Evolutionary conservation across 2,113 vertebrate genomes (phyloP).

Genomic region (Aix galericulata): DNA sequence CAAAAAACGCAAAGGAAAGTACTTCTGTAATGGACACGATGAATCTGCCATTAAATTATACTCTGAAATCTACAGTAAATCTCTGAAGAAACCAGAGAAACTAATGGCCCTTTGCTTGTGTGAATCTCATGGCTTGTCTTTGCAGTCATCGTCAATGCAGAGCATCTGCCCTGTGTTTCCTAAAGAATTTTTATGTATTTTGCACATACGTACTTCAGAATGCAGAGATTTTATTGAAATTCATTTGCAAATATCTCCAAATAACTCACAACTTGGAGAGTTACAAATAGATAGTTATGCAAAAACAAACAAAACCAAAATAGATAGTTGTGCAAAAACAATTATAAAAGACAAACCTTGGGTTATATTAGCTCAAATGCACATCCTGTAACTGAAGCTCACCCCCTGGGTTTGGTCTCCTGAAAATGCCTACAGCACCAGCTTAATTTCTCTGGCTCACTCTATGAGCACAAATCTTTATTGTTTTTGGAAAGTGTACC

Average conservation of each 20-base stretch:
- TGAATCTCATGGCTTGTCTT: neutral
- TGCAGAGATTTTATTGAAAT: neutral
- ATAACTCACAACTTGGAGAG: neutral
- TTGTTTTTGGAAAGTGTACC: neutral
- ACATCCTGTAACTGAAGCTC: neutral
- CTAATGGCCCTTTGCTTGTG: neutral
- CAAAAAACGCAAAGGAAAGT: neutral
- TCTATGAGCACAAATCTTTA: neutral
- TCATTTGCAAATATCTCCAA: neutral
- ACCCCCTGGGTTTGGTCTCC: neutral
- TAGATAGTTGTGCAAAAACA: no score
- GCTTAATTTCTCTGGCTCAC: neutral
- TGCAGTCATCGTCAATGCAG: fast-evolving
- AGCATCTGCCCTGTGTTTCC: neutral
- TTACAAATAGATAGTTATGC: neutral
- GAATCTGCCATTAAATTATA: neutral
- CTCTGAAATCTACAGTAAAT: neutral
- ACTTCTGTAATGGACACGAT: neutral
- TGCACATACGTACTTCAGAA: neutral
- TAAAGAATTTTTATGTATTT: neutral
- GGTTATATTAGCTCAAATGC: neutral
- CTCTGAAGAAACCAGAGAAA: neutral
- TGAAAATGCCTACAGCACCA: neutral
- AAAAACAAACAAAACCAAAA: no score
- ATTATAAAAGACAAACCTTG: neutral